Conservation (phyloP, 2,113 vertebrate species). For the Pitta sordida region DNA sequence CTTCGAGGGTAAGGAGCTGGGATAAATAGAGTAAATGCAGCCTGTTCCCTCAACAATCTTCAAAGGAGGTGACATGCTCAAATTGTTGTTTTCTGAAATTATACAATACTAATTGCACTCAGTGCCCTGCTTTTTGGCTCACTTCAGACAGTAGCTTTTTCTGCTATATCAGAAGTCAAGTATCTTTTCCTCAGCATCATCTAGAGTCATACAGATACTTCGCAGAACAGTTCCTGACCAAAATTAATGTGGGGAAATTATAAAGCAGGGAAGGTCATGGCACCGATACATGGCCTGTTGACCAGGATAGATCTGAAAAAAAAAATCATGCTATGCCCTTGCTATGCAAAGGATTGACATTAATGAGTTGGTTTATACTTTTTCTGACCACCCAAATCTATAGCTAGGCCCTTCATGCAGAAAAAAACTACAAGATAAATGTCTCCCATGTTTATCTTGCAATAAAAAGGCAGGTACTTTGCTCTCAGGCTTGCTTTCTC, state of each 20-base stretch:
- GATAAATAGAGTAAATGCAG: not conserved
- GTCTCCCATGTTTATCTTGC: not conserved
- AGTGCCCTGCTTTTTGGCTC: not conserved
- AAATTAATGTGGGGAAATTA: not conserved
- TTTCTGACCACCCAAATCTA: not conserved
- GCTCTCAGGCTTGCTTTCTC: not conserved
- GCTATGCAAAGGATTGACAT: not conserved
- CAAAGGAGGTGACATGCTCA: not conserved
- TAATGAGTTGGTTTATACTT: not conserved
- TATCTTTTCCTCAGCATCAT: not conserved
- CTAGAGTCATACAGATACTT: not conserved
- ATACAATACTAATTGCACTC: not conserved
- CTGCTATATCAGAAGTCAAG: not conserved
- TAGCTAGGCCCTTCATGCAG: fast-evolving
- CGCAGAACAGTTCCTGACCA: not conserved
- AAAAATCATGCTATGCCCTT: not conserved
- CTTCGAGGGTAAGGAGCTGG: not conserved
- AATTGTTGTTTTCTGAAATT: not conserved
- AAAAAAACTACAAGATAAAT: not conserved
- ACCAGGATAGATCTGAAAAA: not conserved
- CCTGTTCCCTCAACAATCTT: not conserved
- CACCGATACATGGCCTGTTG: not conserved
- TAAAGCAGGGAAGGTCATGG: not conserved
- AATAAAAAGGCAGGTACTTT: not conserved
- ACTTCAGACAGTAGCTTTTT: not conserved